These are phyloP conservation scores for Philantomba maxwellii DNA, from an alignment of 2,113 vertebrate genomes.

Conservation along the genomic window DNA sequence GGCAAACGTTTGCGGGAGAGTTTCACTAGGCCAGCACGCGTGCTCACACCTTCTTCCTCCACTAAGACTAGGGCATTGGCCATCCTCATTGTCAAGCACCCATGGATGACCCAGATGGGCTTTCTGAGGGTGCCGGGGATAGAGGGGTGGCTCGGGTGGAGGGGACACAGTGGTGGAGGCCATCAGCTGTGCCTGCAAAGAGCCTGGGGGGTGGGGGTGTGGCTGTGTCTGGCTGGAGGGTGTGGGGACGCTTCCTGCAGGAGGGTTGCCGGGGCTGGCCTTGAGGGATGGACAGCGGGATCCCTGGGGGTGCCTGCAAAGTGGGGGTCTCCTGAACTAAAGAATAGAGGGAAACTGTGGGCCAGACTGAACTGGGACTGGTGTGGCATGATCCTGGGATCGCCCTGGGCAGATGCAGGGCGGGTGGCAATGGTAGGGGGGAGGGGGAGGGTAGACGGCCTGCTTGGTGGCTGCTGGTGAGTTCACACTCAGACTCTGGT, in stretches of 20 bases:
- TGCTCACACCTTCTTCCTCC: neutral
- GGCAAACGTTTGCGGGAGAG: rapidly evolving
- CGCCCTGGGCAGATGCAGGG: neutral
- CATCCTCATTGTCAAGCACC: neutral
- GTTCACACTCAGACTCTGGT: neutral
- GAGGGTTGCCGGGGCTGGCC: neutral
- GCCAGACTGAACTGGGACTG: neutral
- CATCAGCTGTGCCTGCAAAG: neutral
- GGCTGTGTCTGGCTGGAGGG: neutral
- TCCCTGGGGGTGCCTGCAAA: neutral
- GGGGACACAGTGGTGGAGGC: too few relatives aligned
- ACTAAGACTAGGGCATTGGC: neutral
- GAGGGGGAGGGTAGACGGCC: neutral
- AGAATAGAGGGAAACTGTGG: too few relatives aligned
- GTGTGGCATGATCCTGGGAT: neutral
- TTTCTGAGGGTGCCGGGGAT: neutral
- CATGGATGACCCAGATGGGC: neutral
- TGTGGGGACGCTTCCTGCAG: neutral
- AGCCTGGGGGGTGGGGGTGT: neutral
- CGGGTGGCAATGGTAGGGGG: rapidly evolving
- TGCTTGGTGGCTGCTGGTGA: too few relatives aligned
- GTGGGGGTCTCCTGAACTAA: neutral
- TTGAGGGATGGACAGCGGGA: neutral
- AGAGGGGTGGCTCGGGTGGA: neutral
- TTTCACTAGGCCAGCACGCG: neutral